Base-by-base conservation (phyloP, 2,113 vertebrate species). In the Chloropsis cyanopogon region DNA sequence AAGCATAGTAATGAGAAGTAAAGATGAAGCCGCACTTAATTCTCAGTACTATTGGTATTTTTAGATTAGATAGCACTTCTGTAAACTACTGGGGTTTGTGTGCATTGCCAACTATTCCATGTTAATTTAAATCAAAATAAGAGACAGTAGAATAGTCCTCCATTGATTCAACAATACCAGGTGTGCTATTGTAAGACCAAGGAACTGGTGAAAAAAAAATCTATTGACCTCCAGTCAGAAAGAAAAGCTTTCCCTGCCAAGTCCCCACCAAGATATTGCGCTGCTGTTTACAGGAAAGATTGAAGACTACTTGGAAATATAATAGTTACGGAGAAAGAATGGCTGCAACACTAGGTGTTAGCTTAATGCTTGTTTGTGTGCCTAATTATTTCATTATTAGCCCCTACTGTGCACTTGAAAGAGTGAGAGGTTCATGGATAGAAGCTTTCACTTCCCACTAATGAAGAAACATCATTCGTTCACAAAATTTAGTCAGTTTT, bases 381-480 rank as follows among this genome's bases (percentile, higher is more conserved):
- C 39, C 68, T 90, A 95, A 88, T 91, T 88, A 44, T 81, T 90
- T 86, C 54, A 54, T 88, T 86, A 75, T 77, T 85, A 78, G 64
- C n/a, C 14, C 37, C 80, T 66, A 8, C 59, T 73, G 59, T 82
- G 69, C 63, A n/a, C 77, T 87, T 44, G 71, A 35, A 65, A 42
- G n/a, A 87, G 17, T 10, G 26, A 85, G 50, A 68, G 11, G 23
- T 49, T 73, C 37, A 41, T 46, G 78, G 75, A 31, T 76, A 46
- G 22, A 17, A 39, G 10, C 41, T 86, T 87, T 84, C 44, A 15
- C 42, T 86, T 75, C 53, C 28, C 22, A 15, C 44, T 76, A 86
- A 79, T 82, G 72, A 94, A 68, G 64, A 71, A 86, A 56, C 29
- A 72, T 66, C 50, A 49, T 37, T 37, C 0, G 12, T 78, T 64